Conservation (phyloP, 2,888 invertebrate species). For the Macaria notata region DNA sequence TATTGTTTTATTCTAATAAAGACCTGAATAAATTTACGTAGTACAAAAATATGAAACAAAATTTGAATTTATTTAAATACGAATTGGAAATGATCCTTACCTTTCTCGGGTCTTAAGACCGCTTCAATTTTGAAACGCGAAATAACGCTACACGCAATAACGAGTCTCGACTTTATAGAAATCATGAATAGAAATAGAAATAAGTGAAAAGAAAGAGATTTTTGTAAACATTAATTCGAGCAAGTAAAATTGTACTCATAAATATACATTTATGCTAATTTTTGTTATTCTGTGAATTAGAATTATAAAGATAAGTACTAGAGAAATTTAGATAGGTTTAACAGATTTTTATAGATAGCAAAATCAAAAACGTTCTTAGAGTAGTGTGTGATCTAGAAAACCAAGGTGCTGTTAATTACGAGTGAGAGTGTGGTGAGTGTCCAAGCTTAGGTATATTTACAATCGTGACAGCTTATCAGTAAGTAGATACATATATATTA, state of each 20-base stretch:
- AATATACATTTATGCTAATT: too few relatives aligned
- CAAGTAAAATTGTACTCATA: constrained; percentile 3
- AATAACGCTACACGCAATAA: constrained; percentile 1
- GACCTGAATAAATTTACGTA: constrained; percentile 1
- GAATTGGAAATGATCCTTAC: constrained; percentile 19
- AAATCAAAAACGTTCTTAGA: constrained; percentile 20
- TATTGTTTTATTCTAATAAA: neutral
- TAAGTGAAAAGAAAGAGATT: constrained; percentile 6
- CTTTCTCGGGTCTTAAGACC: constrained; percentile 9
- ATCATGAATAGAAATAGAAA: constrained; percentile 6
- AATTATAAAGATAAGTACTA: constrained; percentile 10
- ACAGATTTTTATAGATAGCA: constrained; percentile 13
- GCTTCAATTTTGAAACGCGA: constrained; percentile 6
- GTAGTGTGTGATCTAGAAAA: constrained; percentile 24
- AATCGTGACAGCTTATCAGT: constrained; percentile 20
- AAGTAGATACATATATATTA: constrained; percentile 40
- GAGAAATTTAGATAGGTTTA: neutral
- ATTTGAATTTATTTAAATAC: constrained; percentile 16
- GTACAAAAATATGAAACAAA: constrained; percentile 12
- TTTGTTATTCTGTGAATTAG: constrained; percentile 10
- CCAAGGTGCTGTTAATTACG: constrained; percentile 30
- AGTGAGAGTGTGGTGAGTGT: constrained; percentile 27
- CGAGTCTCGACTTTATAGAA: constrained; percentile 4
- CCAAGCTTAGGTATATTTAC: constrained; percentile 22
- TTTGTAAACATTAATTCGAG: constrained; percentile 5